Evolutionary conservation across 2,888 invertebrate genomes (phyloP).

Genomic region (Agonopterix arenella): DNA sequence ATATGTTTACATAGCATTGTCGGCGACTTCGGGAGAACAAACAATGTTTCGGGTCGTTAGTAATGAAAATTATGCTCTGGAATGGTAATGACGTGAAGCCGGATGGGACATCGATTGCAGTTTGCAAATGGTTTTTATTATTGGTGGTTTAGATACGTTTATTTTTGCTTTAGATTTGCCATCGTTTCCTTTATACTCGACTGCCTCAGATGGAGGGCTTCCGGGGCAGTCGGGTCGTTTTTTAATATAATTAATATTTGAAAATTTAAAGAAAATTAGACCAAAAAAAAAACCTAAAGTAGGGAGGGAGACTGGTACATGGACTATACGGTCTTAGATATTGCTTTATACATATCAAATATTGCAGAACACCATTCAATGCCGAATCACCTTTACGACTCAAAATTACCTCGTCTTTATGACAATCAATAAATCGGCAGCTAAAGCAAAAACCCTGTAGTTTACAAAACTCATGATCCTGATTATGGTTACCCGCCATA

Average conservation of each 20-base stretch:
- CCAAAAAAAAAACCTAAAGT: no score
- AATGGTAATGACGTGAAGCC: slow-evolving; percentile 42
- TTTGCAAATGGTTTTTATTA: slow-evolving; percentile 28
- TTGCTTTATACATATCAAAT: no score
- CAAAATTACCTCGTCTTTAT: no score
- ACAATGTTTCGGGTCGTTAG: slow-evolving; percentile 72
- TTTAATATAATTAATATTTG: no score
- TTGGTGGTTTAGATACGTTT: not conserved
- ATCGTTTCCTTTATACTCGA: not conserved
- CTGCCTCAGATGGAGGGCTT: no score
- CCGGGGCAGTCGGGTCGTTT: no score
- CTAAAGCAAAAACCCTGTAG: slow-evolving; percentile 17
- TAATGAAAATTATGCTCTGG: slow-evolving; percentile 55
- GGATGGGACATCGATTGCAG: slow-evolving; percentile 33
- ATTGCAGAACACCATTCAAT: slow-evolving; percentile 1
- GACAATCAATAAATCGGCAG: slow-evolving; percentile 11
- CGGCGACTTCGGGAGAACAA: slow-evolving; percentile 55
- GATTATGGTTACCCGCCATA: slow-evolving; percentile 40
- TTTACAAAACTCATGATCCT: slow-evolving; percentile 26
- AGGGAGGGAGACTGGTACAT: no score
- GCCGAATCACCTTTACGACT: not conserved
- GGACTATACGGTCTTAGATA: no score
- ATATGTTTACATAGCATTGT: slow-evolving; percentile 50
- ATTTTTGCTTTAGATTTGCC: not conserved
- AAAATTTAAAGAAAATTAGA: no score